A percentile compares a stretch with the other conserved stretches of the same genome.
phyloP scores from a whole-genome alignment of 2,797 vertebrate genomes.

The Eleutherodactylus coqui region DNA sequence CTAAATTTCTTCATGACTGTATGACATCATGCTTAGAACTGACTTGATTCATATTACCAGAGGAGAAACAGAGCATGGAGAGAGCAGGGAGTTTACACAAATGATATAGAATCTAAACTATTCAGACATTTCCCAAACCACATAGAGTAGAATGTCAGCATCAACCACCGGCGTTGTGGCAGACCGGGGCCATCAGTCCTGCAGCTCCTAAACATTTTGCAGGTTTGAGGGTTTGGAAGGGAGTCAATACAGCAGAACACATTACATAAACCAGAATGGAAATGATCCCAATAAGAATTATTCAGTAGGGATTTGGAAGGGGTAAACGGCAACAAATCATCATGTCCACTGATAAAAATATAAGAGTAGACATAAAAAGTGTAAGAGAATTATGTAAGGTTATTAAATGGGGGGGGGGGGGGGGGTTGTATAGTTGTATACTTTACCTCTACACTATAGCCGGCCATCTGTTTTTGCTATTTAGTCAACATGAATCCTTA shows the following conservation, averaged over 20 bases:
- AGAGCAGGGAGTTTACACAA: not conserved
- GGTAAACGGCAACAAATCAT: not conserved
- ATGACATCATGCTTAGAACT: not conserved
- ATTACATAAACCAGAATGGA: not conserved
- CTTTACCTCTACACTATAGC: too few species aligned
- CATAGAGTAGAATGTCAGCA: not conserved
- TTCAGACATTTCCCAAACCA: not conserved
- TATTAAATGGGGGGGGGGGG: too few species aligned
- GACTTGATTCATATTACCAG: not conserved
- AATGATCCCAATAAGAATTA: not conserved
- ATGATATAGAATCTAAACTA: not conserved
- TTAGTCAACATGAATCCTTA: too few species aligned
- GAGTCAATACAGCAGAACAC: not conserved
- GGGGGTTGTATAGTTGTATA: too few species aligned
- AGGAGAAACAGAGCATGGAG: not conserved
- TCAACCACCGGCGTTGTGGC: not conserved
- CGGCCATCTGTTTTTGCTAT: too few species aligned
- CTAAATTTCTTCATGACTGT: not conserved
- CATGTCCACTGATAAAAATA: not conserved
- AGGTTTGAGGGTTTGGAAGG: not conserved
- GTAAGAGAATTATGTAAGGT: too few species aligned
- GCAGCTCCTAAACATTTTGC: not conserved
- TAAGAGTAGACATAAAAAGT: not conserved
- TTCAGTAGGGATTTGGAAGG: not conserved
- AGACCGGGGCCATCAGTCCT: not conserved